These are phyloP conservation scores for Smittia sp. DNA, from an alignment of 2,888 invertebrate species.

Conservation along the genomic window DNA sequence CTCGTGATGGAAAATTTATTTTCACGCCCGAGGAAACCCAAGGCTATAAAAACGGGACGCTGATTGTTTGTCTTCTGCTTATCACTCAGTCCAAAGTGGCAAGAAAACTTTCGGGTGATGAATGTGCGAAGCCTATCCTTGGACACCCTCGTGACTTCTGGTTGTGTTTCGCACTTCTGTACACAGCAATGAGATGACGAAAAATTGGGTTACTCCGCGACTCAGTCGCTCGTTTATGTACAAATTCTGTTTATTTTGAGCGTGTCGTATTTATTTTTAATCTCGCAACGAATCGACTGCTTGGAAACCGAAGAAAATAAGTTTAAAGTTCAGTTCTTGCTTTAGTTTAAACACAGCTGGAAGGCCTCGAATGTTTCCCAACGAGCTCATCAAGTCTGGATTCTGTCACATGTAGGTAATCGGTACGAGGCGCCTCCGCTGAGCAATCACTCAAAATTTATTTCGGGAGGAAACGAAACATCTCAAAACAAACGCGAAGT, in stretches of 20 bases:
- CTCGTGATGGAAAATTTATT: background rate
- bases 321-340: no score
- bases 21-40: background rate
- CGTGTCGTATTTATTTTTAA: background rate
- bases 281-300: background rate
- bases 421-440: no score
- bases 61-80: background rate
- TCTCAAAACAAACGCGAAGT: no score
- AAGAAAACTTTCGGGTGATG: background rate
- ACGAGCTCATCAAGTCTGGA: no score
- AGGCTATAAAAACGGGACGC: background rate
- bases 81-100: background rate
- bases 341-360: no score
- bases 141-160: background rate
- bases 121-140: background rate
- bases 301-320: no score
- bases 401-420: no score
- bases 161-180: background rate
- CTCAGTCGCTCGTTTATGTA: background rate
- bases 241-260: background rate
- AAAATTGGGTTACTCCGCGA: background rate
- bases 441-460: no score
- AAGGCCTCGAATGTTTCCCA: no score
- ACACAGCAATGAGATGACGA: background rate
- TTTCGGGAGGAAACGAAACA: no score